Percentiles rank a stretch among this genome's conserved stretches.
Evolutionary conservation across 2,888 invertebrate species (phyloP).

Genomic region (Clostera curtula): DNA sequence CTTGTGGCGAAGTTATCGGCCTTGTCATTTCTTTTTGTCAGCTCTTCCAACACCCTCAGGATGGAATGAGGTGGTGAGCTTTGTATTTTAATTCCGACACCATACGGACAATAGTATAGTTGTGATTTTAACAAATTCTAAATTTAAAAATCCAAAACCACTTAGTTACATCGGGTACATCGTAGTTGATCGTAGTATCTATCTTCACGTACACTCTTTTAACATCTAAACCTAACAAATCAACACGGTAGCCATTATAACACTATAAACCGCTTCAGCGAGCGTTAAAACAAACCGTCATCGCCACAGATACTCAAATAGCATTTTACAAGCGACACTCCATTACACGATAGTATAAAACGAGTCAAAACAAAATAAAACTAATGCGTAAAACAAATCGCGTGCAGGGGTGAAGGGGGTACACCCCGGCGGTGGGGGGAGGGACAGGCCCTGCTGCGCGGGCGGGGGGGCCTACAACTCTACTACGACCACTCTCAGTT

Average conservation of each 20-base stretch:
- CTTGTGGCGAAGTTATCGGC: no score
- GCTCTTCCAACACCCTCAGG: no score
- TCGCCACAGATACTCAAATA: constrained; percentile 8
- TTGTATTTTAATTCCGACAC: no score
- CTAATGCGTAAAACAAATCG: constrained; percentile 69
- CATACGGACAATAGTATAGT: no score
- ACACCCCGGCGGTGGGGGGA: constrained; percentile 16
- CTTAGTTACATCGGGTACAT: no score
- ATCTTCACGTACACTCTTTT: no score
- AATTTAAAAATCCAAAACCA: no score
- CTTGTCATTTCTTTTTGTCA: no score
- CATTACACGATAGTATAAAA: constrained; percentile 44
- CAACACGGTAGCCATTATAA: background rate
- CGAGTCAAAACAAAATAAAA: constrained; percentile 65
- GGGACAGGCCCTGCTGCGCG: constrained; percentile 12
- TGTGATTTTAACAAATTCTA: no score
- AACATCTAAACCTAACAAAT: background rate
- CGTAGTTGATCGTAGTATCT: no score
- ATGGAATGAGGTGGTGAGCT: no score
- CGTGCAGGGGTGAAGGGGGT: constrained; percentile 23
- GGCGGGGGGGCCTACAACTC: constrained; percentile 55
- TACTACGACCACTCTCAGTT: constrained; percentile 72
- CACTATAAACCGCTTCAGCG: constrained; percentile 3
- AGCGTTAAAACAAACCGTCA: constrained; percentile 7
- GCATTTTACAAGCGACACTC: constrained; percentile 14